Base-by-base conservation (phyloP, 2,888 invertebrate species). In the Hydropsyche betteni region DNA sequence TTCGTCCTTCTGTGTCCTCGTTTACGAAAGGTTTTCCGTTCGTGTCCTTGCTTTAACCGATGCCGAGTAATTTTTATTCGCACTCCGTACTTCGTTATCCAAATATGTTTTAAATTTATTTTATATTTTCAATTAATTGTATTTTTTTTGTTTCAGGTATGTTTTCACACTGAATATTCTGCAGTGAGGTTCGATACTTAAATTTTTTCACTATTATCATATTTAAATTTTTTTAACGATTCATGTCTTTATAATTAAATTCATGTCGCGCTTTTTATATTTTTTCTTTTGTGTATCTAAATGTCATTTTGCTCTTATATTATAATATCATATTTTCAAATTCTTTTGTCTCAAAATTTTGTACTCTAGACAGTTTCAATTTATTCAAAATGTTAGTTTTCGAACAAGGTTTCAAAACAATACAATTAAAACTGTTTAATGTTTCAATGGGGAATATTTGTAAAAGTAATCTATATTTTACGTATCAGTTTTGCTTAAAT, bases 31-130 rank as follows among this genome's bases (percentile, higher is more conserved):
- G 44, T 44, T 44, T 44, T 44, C 4, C 36, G 10, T 34, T 36
- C 64, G 12, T 64, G 36, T 64, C 64, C 64, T 64, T 64, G 58
- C 14, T 64, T 64, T 64, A 12, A 34, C n/a, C 64, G n/a, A 36
- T 36, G 64, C 34, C 64, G 64, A 10, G 44, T 44, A 64, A 64
- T 64, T 10, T 64, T 64, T 34, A 6, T 64, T 6, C 64, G 64
- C 8, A 34, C 24, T 44, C 1, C 3, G 24, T 44, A 44, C 44
- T 6, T 44, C 58, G 58, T 24, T 16, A 16, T 58, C 16, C 14
- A 24, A 24, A n/a, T 16, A 16, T 8, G 24, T 14, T 58, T 14
- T 5, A 24, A 16, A 24, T 58, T 24, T 8, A 58, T 58, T 58
- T 24, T 58, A 8, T 58, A 14, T 1, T 14, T 16, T 4, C 16